These are phyloP conservation scores for Seriola rivoliana DNA, from an alignment of 2,113 vertebrate species.

Conservation along the genomic window DNA sequence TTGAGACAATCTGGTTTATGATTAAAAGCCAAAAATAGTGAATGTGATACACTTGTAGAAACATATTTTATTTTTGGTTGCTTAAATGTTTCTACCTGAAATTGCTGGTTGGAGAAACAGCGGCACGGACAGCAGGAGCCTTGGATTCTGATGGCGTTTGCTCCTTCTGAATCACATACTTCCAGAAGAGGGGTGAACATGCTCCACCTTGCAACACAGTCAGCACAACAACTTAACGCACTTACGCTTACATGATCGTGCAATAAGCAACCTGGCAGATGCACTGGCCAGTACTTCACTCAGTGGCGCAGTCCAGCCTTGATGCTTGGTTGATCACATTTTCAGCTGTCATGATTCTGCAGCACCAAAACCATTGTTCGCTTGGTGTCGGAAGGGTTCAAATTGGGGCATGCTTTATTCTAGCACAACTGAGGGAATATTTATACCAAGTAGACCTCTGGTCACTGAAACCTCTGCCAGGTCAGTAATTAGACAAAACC, in stretches of 20 bases:
- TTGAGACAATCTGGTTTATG: conserved; percentile 76
- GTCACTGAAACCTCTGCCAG: conserved; percentile 61
- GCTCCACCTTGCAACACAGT: conserved; percentile 78
- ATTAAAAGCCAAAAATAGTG: neutral
- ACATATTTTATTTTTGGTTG: neutral
- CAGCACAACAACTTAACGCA: conserved; percentile 20
- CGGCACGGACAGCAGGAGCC: conserved; percentile 84
- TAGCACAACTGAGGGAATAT: conserved; percentile 67
- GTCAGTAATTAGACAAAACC: conserved; percentile 55
- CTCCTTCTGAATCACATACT: conserved; percentile 62
- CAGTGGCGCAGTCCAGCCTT: conserved; percentile 33
- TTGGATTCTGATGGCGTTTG: conserved; percentile 50
- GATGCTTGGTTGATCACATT: conserved; percentile 73
- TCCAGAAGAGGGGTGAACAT: conserved; percentile 82
- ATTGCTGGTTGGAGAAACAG: conserved; percentile 81
- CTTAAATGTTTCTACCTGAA: conserved; percentile 78
- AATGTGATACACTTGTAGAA: neutral
- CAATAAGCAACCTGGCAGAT: conserved; percentile 46
- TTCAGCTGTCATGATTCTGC: conserved; percentile 75
- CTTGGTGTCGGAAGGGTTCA: conserved; percentile 59
- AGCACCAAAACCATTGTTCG: conserved; percentile 68
- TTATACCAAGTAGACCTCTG: conserved; percentile 69
- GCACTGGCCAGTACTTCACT: conserved; percentile 45
- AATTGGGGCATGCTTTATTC: conserved; percentile 68
- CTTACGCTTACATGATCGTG: conserved; percentile 23